Evolutionary conservation across 2,113 vertebrate species (phyloP), one percentile per base, ranked within the genome.

Genomic region (Apteryx owenii): DNA sequence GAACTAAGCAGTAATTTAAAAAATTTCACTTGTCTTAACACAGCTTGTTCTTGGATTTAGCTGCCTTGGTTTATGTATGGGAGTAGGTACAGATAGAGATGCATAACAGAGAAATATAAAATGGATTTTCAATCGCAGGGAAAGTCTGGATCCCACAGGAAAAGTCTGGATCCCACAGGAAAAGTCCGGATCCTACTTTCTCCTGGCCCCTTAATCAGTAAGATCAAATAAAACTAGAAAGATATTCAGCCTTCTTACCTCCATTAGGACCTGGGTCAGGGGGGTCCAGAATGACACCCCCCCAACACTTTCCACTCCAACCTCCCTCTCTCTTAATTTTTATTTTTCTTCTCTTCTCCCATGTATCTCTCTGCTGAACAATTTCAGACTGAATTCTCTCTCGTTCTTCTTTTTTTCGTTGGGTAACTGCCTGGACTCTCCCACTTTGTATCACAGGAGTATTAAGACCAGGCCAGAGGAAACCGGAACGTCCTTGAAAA

Each of bases 401-500:
- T 92, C 98, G 99, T 78, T 99, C 98, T 19, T 98, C 97, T 51
- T 98, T 98, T 38, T 98, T 98, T 31, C 99, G 94, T 2, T 98
- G 98, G 51, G 88, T 48, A 60, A 99, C 94, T 56, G 46, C 33
- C 97, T 98, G 99, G 26, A 98, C 3, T 5, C 7, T 65, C 26
- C 99, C 99, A 26, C 96, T 97, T 94, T 95, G 98, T 61, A 98
- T 3, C 29, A 99, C n/a, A 1, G 99, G 98, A 40, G 89, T 12
- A 76, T 99, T 99, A 48, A 99, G 98, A 23, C 99, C 99, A 23
- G 99, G 99, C 99, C 99, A 99, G 60, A 99, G 98, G 90, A 98
- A 99, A 51, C 99, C 99, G 29, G 91, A 98, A 14, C 89, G 98
- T 65, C 99, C 99, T 99, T 91, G 40, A 96, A 76, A 69, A 79